These are phyloP conservation scores for Dromiciops gliroides DNA, from an alignment of 2,113 vertebrate genomes.

Conservation along the genomic window DNA sequence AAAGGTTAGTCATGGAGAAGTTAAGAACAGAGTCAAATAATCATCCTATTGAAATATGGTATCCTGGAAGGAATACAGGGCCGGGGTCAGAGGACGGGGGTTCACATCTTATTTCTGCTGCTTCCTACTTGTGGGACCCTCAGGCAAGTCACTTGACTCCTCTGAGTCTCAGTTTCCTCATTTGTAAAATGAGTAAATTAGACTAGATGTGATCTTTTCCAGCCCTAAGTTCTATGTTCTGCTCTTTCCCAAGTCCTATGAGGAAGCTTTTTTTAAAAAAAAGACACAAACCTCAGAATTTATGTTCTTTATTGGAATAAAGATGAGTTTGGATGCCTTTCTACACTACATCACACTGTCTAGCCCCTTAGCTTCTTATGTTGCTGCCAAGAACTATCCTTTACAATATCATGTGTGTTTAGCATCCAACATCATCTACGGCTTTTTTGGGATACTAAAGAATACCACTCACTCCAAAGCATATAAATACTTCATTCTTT, in stretches of 20 bases:
- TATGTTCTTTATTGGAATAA: neutral
- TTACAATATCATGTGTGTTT: constrained; percentile 13
- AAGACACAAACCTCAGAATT: neutral
- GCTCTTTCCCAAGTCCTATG: neutral
- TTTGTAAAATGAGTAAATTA: neutral
- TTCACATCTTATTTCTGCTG: neutral
- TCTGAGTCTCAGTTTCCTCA: neutral
- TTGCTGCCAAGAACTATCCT: constrained; percentile 22
- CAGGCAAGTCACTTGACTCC: neutral
- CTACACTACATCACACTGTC: neutral
- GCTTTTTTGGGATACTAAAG: constrained; percentile 29
- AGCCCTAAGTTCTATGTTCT: neutral
- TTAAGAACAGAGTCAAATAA: neutral
- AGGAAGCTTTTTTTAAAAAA: neutral
- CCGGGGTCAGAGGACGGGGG: neutral
- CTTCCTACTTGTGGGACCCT: neutral
- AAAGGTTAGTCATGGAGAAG: neutral
- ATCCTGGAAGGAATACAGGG: neutral
- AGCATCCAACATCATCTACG: neutral
- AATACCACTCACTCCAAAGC: constrained; percentile 29
- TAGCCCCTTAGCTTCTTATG: neutral
- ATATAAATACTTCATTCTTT: constrained; percentile 51
- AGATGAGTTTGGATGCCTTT: constrained; percentile 23
- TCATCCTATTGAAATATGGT: neutral
- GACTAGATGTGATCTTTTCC: neutral